A percentile compares a stretch with the other conserved stretches of the same genome.
phyloP scores from a whole-genome alignment of 2,113 vertebrate species.

The Isurus oxyrinchus region DNA sequence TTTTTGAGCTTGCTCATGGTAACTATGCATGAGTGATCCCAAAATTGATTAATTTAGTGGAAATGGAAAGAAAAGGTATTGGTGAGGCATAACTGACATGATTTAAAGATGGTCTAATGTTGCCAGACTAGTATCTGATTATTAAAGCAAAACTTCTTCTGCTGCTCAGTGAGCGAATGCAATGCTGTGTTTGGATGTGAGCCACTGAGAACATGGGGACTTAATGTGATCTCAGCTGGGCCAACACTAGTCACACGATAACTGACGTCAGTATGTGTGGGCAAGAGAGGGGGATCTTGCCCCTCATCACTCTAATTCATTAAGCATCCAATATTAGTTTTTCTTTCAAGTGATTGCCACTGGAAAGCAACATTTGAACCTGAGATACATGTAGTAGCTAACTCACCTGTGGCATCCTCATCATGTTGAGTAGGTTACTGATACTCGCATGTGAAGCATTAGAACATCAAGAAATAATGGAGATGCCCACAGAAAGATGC shows the following conservation, averaged over 20 bases:
- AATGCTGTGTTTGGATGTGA: not conserved
- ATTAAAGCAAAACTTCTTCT: not conserved
- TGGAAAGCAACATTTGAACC: not conserved
- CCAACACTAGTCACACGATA: not conserved
- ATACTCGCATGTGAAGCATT: not conserved
- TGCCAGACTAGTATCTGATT: not conserved
- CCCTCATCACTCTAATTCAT: not conserved
- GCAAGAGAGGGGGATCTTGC: not conserved
- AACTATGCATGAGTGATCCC: not conserved
- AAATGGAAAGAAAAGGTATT: not conserved
- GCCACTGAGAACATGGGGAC: not conserved
- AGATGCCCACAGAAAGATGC: not conserved
- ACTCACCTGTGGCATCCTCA: not conserved
- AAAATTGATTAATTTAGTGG: not conserved
- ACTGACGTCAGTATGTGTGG: not conserved
- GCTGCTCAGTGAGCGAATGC: not conserved
- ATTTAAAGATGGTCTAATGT: not conserved
- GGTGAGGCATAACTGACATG: not conserved
- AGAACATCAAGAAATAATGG: not conserved
- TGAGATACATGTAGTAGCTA: too few species aligned
- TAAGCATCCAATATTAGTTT: not conserved
- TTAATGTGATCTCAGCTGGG: not conserved
- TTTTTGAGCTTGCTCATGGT: constrained; percentile 2
- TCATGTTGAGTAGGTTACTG: too few species aligned
- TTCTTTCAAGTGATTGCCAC: not conserved